Percentiles rank a stretch among this genome's conserved stretches.
These are phyloP conservation scores for Serrognathus titanus DNA, from an alignment of 2,888 invertebrate species.

Conservation along the genomic window DNA sequence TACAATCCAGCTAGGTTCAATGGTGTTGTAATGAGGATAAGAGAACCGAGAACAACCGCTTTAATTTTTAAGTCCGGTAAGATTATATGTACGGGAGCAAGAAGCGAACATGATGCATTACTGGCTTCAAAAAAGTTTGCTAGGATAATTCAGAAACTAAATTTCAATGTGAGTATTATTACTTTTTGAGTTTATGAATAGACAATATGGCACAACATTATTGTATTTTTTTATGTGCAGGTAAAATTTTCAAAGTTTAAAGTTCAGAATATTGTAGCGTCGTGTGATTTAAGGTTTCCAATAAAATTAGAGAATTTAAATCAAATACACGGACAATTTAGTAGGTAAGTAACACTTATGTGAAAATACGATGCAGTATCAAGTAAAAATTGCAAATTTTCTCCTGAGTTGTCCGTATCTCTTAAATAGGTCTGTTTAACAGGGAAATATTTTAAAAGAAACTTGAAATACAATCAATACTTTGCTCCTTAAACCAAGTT, in stretches of 20 bases:
- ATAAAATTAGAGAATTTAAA: constrained; percentile 70
- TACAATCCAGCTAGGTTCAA: constrained; percentile 80
- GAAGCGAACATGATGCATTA: constrained; percentile 73
- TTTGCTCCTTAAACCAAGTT: too few relatives aligned
- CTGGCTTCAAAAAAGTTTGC: constrained; percentile 78
- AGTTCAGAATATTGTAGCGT: constrained; percentile 74
- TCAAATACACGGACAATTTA: constrained; percentile 70
- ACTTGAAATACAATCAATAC: too few relatives aligned
- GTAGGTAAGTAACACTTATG: constrained; percentile 35
- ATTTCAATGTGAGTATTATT: constrained; percentile 61
- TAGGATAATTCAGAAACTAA: constrained; percentile 76
- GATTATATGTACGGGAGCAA: constrained; percentile 77
- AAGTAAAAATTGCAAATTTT: too few relatives aligned
- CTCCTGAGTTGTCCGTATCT: too few relatives aligned
- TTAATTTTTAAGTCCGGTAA: constrained; percentile 78
- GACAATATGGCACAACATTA: background rate
- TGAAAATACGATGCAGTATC: too few relatives aligned
- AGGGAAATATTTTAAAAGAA: too few relatives aligned
- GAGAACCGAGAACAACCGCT: constrained; percentile 73
- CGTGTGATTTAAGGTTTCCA: constrained; percentile 71
- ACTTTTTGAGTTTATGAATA: too few relatives aligned
- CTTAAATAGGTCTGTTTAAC: too few relatives aligned
- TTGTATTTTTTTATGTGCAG: constrained; percentile 50
- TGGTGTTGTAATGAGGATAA: constrained; percentile 79
- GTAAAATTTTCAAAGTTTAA: constrained; percentile 76